These are phyloP conservation scores for Hydriomena furcata DNA, from an alignment of 2,888 invertebrate species.

Conservation along the genomic window DNA sequence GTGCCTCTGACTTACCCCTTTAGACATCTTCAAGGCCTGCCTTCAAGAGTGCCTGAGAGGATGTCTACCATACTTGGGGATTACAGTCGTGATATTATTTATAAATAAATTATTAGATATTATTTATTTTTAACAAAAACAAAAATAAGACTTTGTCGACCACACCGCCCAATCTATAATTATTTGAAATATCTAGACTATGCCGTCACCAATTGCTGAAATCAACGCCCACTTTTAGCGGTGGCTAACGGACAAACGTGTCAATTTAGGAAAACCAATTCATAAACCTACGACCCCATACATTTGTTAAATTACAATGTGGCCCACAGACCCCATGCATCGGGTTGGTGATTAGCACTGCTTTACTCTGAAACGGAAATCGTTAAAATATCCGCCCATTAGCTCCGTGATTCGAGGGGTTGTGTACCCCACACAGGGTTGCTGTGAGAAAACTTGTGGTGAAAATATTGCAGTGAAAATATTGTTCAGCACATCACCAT, in stretches of 20 bases:
- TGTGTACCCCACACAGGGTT: conserved; percentile 4
- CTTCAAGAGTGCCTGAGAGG: no score
- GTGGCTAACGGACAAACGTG: not conserved
- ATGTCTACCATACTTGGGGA: no score
- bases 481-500: conserved; percentile 4
- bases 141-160: no score
- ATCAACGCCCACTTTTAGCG: no score
- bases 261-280: conserved; percentile 22
- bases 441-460: conserved; percentile 19
- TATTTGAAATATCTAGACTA: no score
- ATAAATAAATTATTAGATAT: no score
- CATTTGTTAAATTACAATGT: conserved; percentile 32
- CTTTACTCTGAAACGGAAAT: conserved; percentile 50
- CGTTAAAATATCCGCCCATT: conserved; percentile 48
- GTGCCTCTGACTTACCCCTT: no score
- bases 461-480: conserved; percentile 12
- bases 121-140: no score
- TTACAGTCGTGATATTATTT: no score
- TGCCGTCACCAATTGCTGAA: no score
- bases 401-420: conserved; percentile 31
- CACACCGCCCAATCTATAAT: no score
- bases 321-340: conserved; percentile 20
- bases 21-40: no score
- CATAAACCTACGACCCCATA: conserved; percentile 16
- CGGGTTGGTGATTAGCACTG: conserved; percentile 51